Evolutionary conservation across 2,888 invertebrate genomes (phyloP).

Genomic region (Taphrorychus bicolor): DNA sequence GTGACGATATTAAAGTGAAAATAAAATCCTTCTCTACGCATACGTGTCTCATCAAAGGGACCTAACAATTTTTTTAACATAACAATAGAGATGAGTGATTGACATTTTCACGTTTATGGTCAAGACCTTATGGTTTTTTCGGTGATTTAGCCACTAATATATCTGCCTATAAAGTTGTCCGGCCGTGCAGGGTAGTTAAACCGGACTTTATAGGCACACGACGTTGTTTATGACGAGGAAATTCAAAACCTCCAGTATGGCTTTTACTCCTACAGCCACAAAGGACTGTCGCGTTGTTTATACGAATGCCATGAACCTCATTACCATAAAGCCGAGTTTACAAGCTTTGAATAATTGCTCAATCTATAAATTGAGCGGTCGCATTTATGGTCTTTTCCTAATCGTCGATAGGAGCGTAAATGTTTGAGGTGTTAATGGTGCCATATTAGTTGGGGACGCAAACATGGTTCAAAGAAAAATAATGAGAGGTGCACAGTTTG

Average conservation of each 20-base stretch:
- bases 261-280: constrained; percentile 28
- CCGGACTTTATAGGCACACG: constrained; percentile 28
- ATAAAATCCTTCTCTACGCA: neutral
- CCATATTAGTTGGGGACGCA: too few relatives aligned
- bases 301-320: constrained; percentile 36
- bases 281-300: constrained; percentile 33
- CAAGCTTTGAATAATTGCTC: constrained; percentile 27
- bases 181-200: constrained; percentile 31
- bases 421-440: neutral
- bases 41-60: neutral
- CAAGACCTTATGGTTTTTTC: constrained; percentile 37
- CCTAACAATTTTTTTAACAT: constrained; percentile 15
- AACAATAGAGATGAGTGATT: constrained; percentile 36
- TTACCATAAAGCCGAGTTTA: constrained; percentile 35
- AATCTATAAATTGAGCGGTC: constrained; percentile 1
- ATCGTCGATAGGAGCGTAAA: neutral
- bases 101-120: constrained; percentile 36
- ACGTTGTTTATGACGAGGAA: constrained; percentile 35
- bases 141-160: constrained; percentile 35
- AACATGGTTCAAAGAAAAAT: too few relatives aligned
- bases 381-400: neutral
- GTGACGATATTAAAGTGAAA: too few relatives aligned
- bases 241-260: constrained; percentile 32
- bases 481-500: too few relatives aligned
- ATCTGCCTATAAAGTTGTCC: constrained; percentile 35